Base-by-base conservation (phyloP, 2,113 vertebrate genomes). In the Trogon surrucura region DNA sequence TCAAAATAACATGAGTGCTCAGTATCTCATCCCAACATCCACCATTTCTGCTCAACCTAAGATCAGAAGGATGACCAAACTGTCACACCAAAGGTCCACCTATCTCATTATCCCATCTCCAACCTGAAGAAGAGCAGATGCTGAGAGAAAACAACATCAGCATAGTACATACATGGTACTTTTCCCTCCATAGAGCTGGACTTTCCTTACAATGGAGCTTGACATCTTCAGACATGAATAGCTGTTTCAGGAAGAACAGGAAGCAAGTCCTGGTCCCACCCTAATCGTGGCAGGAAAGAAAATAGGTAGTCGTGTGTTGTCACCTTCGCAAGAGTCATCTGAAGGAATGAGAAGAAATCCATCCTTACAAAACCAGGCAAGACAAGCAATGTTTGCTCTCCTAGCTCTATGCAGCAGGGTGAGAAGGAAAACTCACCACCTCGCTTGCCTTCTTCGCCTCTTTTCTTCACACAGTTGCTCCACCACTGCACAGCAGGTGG, bases 401-500 rank as follows among this genome's bases (percentile, higher is more conserved):
- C 38, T 38, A 23, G 58, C 12, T 18, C 56, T 45, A 17, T 38
- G 50, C 38, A 74, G 19, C 51, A 71, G 60, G 16, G 17, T 3
- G 34, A 93, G 48, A 84, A 48, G 45, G 48, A 56, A 79, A 78
- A 56, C 16, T 48, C 51, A 32, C 23, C 50, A 32, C 17, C n/a
- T 67, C 3, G 0, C n/a, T 61, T 36, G 32, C 51, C 11, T 1
- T 6, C 67, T 48, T 57, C 27, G 25, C 54, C 79, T 17, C 2
- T 51, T 91, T 57, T 48, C 53, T 41, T 48, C 65, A 41, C 67
- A 21, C 26, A 17, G 7, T 14, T 30, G 12, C 77, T 48, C 71
- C 56, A 74, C 9, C 74, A 57, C 13, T 16, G 15, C 74, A 32
- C 74, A 83, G 78, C 90, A 91, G 85, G 95, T 77, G 51, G 64